phyloP scores from a whole-genome alignment of 2,888 invertebrate species.

The Carterocephalus palaemon region DNA sequence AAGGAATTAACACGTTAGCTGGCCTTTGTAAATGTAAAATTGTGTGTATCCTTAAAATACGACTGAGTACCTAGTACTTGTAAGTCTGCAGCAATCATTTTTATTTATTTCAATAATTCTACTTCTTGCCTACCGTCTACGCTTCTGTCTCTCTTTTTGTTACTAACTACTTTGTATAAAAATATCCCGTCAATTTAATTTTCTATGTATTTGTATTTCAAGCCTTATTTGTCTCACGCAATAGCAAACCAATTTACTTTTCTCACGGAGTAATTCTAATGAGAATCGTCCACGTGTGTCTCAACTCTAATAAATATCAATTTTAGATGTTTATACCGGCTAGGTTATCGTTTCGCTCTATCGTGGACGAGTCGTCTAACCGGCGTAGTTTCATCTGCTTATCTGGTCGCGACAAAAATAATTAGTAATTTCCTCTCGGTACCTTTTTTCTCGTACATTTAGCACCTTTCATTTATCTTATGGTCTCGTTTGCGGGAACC shows the following conservation, averaged over 20 bases:
- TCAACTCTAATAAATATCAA: no score
- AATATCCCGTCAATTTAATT: slow-evolving; percentile 5
- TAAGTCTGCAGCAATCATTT: no score
- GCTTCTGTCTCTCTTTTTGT: neutral
- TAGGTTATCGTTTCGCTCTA: no score
- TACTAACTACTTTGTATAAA: neutral
- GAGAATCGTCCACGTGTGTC: neutral
- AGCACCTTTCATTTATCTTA: slow-evolving; percentile 24
- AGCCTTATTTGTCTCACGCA: neutral
- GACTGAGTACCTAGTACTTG: no score
- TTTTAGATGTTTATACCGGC: no score
- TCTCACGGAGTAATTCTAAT: neutral
- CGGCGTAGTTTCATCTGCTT: slow-evolving; percentile 11
- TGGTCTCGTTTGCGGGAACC: slow-evolving; percentile 18
- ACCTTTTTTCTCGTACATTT: slow-evolving; percentile 15
- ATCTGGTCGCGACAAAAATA: slow-evolving; percentile 21
- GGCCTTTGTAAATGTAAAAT: no score
- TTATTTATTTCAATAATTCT: no score
- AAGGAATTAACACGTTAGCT: no score
- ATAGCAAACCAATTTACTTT: slow-evolving; percentile 4
- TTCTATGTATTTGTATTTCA: neutral
- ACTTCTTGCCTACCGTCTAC: no score
- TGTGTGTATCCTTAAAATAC: no score
- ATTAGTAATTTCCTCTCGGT: slow-evolving; percentile 20
- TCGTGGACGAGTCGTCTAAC: neutral